Conservation (phyloP, 1,140 invertebrate species). For the Odontomachus brunneus region DNA sequence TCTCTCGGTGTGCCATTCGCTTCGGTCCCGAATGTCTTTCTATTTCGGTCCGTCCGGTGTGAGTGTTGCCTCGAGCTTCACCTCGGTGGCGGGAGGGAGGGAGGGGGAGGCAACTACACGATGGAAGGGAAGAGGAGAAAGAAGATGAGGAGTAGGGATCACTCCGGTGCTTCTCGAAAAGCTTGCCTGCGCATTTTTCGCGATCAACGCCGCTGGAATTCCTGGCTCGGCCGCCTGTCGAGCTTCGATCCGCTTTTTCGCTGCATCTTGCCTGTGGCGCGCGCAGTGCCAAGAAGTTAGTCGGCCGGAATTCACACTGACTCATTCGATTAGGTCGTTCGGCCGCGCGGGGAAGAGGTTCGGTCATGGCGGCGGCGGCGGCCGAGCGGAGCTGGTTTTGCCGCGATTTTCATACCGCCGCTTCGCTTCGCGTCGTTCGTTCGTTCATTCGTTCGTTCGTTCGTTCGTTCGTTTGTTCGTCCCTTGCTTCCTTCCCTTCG, state of each 20-base stretch:
- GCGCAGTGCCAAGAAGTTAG: conserved; percentile 59
- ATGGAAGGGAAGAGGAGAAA: too few species aligned
- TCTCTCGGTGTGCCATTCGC: not conserved
- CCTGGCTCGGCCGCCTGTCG: conserved; percentile 48
- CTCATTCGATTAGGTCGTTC: conserved; percentile 60
- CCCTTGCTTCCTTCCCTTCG: too few species aligned
- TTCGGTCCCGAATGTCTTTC: not conserved
- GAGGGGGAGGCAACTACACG: not conserved
- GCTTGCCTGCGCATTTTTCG: conserved; percentile 61
- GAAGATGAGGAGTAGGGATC: too few species aligned
- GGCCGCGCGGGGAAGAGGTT: conserved; percentile 27
- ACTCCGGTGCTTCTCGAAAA: conserved; percentile 40
- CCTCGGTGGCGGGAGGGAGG: too few species aligned
- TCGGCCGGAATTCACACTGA: conserved; percentile 61
- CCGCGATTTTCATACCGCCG: conserved; percentile 51
- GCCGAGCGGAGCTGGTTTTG: conserved; percentile 53
- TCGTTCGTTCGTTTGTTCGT: not conserved
- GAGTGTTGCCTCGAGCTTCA: conserved; percentile 26
- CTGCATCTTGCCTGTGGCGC: conserved; percentile 26
- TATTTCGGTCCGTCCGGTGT: conserved; percentile 28
- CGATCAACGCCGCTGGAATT: conserved; percentile 61
- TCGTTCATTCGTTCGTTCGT: conserved; percentile 4
- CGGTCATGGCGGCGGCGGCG: conserved; percentile 11
- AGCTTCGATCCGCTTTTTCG: conserved; percentile 58
- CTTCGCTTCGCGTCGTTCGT: conserved; percentile 12